Percentiles rank a stretch among this genome's conserved stretches.
Conservation (phyloP, 2,113 vertebrate genomes). For the Peromyscus californicus region DNA sequence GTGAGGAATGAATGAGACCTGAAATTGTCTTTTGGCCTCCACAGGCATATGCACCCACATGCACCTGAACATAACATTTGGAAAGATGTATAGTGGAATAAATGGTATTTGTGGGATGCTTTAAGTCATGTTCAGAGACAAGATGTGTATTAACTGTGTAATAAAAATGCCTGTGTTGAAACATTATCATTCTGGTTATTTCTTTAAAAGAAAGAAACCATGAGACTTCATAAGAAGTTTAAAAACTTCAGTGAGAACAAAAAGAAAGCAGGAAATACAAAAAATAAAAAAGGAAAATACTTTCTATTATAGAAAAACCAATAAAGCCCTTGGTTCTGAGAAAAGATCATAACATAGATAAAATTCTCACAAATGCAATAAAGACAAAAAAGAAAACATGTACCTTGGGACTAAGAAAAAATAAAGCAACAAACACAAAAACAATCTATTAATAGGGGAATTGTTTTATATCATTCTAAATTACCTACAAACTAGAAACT, state of each 20-base stretch:
- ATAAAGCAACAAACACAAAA: not conserved
- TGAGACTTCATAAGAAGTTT: not conserved
- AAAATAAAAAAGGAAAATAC: not conserved
- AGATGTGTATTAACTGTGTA: not conserved
- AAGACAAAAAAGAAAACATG: slow-evolving; percentile 1
- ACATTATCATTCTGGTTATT: not conserved
- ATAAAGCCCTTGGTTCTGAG: not conserved
- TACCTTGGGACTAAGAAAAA: not conserved
- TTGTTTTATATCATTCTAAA: not conserved
- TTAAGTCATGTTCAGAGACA: not conserved
- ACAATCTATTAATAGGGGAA: not conserved
- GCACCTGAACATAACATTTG: not conserved
- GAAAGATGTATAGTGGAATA: not conserved
- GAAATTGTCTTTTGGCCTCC: not conserved
- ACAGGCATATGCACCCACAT: not conserved
- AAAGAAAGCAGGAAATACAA: not conserved
- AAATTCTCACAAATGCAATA: not conserved
- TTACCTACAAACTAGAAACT: slow-evolving; percentile 38
- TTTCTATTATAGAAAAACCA: not conserved
- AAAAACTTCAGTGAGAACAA: not conserved
- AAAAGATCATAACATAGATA: slow-evolving; percentile 33
- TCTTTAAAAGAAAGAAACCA: slow-evolving; percentile 50
- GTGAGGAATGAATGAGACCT: not conserved
- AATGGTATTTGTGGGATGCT: not conserved
- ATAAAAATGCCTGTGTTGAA: not conserved